A percentile compares a stretch with the other conserved stretches of the same genome.
Conservation (phyloP, 2,797 vertebrate genomes). For the Carcharodon carcharias region DNA sequence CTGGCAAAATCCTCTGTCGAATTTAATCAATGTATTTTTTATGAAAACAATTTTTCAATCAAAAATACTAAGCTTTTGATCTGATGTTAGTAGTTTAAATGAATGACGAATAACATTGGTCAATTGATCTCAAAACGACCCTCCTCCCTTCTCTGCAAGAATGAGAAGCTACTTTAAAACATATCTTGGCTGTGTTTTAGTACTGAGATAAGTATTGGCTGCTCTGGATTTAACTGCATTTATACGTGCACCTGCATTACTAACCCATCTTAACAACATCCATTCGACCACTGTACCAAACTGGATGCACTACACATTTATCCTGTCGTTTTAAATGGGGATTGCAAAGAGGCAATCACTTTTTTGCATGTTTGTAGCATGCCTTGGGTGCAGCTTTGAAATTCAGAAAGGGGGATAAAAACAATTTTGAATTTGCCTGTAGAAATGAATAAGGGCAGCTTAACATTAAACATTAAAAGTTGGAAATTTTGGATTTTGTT, state of each 20-base stretch:
- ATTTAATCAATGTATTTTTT: background rate
- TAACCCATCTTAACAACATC: conserved; percentile 32
- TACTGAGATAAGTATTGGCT: background rate
- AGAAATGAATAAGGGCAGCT: conserved; percentile 38
- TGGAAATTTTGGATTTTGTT: conserved; percentile 35
- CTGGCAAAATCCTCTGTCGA: background rate
- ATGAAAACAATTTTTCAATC: background rate
- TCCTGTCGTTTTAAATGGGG: background rate
- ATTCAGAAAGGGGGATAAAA: conserved; percentile 47
- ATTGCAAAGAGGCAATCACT: conserved; percentile 54
- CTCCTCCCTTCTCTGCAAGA: background rate
- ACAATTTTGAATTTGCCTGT: conserved; percentile 42
- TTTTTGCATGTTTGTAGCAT: conserved; percentile 73
- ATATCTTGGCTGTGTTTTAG: background rate
- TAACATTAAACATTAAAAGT: background rate
- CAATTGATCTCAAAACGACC: background rate
- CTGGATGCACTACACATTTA: background rate
- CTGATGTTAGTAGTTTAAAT: background rate
- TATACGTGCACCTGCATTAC: conserved; percentile 12
- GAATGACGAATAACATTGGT: background rate
- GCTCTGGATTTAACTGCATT: conserved; percentile 23
- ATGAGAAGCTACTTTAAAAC: conserved; percentile 22
- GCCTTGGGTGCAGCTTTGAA: conserved; percentile 59
- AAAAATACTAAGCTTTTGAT: background rate
- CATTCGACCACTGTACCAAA: background rate